These are phyloP conservation scores for Dolichoris vasculosae DNA, from an alignment of 1,140 invertebrate genomes.

Conservation along the genomic window DNA sequence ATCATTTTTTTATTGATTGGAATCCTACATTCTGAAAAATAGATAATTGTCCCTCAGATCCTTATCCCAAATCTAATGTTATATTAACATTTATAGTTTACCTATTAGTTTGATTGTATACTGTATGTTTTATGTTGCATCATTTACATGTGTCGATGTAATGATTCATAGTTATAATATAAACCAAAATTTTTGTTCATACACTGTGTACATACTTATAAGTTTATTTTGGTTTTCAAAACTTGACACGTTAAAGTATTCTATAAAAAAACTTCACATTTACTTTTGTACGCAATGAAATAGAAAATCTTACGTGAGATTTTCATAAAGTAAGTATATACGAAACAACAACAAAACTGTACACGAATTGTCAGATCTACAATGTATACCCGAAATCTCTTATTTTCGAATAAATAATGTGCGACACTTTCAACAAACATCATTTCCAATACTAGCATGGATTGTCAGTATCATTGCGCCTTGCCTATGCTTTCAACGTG, in stretches of 20 bases:
- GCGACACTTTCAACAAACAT: constrained; percentile 4
- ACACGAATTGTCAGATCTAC: neutral
- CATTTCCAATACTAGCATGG: constrained; percentile 38
- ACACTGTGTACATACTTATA: neutral
- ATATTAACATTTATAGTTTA: constrained; percentile 19
- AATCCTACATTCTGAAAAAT: too few species aligned
- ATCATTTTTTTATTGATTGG: neutral
- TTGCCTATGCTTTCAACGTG: constrained; percentile 46
- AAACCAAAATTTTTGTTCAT: neutral
- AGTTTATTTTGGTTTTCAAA: neutral
- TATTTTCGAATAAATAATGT: constrained; percentile 25
- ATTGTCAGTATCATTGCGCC: constrained; percentile 30
- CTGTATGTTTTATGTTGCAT: constrained; percentile 42
- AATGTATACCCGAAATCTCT: neutral
- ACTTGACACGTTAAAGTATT: neutral
- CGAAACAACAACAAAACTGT: neutral
- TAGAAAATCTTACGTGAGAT: neutral
- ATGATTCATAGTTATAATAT: constrained; percentile 8
- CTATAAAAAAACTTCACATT: neutral
- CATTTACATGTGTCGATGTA: constrained; percentile 23
- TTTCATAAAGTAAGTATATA: neutral
- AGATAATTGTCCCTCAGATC: neutral
- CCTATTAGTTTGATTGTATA: constrained; percentile 42
- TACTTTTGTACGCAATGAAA: neutral
- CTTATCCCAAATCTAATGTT: neutral